These are phyloP conservation scores for Pipistrellus nathusii DNA, from an alignment of 2,797 vertebrate genomes.

Conservation along the genomic window DNA sequence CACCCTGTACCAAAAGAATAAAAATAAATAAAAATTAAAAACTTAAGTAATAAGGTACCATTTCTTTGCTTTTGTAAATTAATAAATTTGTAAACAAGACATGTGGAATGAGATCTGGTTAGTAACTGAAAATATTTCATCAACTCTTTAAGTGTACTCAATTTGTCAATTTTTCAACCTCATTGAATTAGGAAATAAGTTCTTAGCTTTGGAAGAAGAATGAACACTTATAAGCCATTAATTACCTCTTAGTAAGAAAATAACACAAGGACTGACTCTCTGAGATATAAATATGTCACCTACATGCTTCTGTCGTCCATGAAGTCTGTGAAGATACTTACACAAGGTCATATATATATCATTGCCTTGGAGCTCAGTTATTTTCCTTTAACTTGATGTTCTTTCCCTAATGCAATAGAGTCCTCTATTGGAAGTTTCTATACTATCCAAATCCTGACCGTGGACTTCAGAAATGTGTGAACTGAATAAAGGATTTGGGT, in stretches of 20 bases:
- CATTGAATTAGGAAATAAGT: constrained; percentile 16
- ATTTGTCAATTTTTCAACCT: background rate
- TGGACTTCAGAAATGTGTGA: background rate
- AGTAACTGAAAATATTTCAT: constrained; percentile 30
- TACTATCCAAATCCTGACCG: background rate
- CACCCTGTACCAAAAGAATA: constrained; percentile 89
- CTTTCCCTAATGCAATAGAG: background rate
- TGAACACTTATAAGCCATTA: background rate
- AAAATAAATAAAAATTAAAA: background rate
- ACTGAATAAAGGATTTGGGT: background rate
- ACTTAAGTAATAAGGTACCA: constrained; percentile 1
- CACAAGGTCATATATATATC: background rate
- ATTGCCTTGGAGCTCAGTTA: background rate
- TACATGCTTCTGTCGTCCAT: background rate
- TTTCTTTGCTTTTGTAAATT: constrained; percentile 5
- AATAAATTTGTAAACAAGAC: constrained; percentile 38
- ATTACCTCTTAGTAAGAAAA: background rate
- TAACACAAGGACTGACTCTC: background rate
- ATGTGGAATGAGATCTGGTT: constrained; percentile 1
- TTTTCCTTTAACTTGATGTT: background rate
- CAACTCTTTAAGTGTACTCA: background rate
- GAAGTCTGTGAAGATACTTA: background rate
- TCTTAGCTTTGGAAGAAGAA: constrained; percentile 5
- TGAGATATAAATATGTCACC: background rate
- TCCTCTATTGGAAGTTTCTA: background rate